Evolutionary conservation across 2,113 vertebrate species (phyloP).

Genomic region (Amphiprion ocellaris): DNA sequence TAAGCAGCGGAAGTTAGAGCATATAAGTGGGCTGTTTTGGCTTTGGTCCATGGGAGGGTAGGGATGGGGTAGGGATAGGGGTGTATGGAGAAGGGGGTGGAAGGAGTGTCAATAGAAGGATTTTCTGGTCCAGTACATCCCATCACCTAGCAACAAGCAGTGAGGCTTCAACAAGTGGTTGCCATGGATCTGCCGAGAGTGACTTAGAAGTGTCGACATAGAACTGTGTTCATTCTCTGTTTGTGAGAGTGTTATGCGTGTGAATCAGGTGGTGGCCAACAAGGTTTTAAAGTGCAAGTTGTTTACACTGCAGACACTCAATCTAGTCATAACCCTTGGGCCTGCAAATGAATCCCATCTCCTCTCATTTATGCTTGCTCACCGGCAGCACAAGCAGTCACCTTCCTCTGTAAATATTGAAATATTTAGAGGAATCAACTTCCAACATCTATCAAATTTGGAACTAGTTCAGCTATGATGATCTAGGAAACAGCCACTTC

Average conservation of each 20-base stretch:
- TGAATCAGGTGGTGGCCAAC: slow-evolving; percentile 60
- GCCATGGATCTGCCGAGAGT: slow-evolving; percentile 77
- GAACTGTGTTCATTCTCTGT: slow-evolving; percentile 47
- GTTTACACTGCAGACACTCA: slow-evolving; percentile 38
- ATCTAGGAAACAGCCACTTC: slow-evolving; percentile 61
- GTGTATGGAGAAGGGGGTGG: slow-evolving; percentile 15
- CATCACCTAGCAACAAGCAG: slow-evolving; percentile 85
- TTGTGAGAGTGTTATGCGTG: slow-evolving; percentile 48
- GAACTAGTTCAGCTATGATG: no score
- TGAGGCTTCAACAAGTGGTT: slow-evolving; percentile 86
- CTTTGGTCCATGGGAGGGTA: slow-evolving; percentile 42
- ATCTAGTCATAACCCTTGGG: slow-evolving; percentile 34
- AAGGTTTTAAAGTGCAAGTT: slow-evolving; percentile 25
- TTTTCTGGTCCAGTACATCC: slow-evolving; percentile 83
- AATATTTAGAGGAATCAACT: no score
- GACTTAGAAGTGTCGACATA: slow-evolving; percentile 75
- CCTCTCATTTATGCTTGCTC: slow-evolving; percentile 20
- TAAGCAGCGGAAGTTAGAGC: slow-evolving; percentile 23
- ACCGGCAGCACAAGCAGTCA: slow-evolving; percentile 25
- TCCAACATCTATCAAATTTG: no score
- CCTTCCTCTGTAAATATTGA: slow-evolving; percentile 36
- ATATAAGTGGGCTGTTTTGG: slow-evolving; percentile 50
- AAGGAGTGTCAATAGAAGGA: slow-evolving; percentile 70
- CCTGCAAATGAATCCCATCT: background rate
- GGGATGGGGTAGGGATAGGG: slow-evolving; percentile 18